phyloP scores from a whole-genome alignment of 2,797 vertebrate genomes.

The Simalia tracyae region DNA sequence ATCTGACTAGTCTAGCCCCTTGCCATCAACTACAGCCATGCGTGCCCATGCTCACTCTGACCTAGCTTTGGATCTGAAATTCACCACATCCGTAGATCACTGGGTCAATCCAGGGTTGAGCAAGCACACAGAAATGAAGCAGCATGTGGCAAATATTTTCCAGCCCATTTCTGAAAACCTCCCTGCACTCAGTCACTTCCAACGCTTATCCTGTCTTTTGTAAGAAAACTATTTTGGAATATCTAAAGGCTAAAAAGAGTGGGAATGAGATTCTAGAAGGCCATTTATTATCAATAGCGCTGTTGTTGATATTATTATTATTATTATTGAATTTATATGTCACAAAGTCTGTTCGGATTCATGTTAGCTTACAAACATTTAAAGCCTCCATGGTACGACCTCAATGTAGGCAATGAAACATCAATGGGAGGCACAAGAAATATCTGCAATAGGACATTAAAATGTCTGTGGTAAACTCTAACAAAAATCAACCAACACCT shows the following conservation, averaged over 20 bases:
- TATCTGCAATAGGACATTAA: neutral
- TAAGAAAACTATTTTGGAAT: neutral
- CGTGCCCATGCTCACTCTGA: too few species aligned
- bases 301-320: neutral
- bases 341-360: neutral
- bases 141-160: neutral
- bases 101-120: neutral
- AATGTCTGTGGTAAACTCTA: neutral
- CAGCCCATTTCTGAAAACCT: neutral
- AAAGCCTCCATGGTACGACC: neutral
- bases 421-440: neutral
- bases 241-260: neutral
- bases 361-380: neutral
- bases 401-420: neutral
- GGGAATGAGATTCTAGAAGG: neutral
- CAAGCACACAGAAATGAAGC: neutral
- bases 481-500: neutral
- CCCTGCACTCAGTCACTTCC: neutral
- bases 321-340: neutral
- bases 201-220: neutral
- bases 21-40: neutral
- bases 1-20: neutral
- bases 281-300: neutral
- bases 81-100: neutral
- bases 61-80: too few species aligned